Base-by-base conservation (phyloP, 53 echinoderm and acorn worm genomes). In the Stichopus horrens region DNA sequence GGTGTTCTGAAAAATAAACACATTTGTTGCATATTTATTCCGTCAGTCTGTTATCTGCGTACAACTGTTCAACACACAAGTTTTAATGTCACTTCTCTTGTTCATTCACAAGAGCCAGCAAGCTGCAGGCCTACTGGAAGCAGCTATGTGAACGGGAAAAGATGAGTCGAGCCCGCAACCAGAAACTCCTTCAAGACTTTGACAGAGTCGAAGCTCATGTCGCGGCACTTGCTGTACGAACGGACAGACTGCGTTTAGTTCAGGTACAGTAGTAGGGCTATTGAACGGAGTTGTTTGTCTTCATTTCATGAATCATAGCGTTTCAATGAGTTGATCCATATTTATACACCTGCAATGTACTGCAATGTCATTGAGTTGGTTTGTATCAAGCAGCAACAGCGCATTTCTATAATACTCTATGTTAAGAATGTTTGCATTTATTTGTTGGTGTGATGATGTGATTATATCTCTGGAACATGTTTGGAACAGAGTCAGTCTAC, bases 91-190 rank as follows among this genome's bases (percentile, higher is more conserved):
- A 19, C 55, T 52, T 4, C n/a, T 76, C 23, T 63, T 94, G 96
- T 60, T 92, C 90, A 66, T 78, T 86, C 23, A 58, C 93, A 22
- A 91, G 89, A 51, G 92, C 97, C 20, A 90, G 88, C 52, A 93
- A 90, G 83, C 90, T 97, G 37, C 95, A 97, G 74, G 91, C 88
- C 52, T 92, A 95, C 89, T 97, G 97, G 97, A 86, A 91, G 83
- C 93, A 97, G 75, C 79, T 97, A 52, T 95, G 95, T 79, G 97
- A 95, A 76, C 92, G 95, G 90, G 97, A 97, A 81, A 91, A 90
- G 23, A 90, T 88, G 74, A 95, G 95, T 71, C 89, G 86, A 57
- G 94, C 91, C 67, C 90, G 97, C 74, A 97, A 97, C 86, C 89
- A 94, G 66, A 88, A 94, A 55, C 90, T 97, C 9, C 88, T 97